Conservation (phyloP, 2,797 vertebrate species). For the Anabacerthia variegaticeps region DNA sequence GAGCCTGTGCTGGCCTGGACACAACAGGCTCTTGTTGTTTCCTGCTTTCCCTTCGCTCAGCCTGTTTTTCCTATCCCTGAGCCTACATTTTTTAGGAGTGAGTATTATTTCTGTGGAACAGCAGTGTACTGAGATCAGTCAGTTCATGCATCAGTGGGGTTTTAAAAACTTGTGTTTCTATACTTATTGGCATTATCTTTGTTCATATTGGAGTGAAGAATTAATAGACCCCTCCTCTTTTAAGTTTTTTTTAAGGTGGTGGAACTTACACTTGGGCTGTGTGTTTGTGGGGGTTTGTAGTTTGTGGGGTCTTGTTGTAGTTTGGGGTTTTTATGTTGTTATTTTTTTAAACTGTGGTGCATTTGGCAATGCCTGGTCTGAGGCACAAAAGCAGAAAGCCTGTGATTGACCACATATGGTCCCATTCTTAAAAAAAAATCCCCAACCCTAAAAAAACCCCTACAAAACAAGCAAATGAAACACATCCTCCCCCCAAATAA, state of each 20-base stretch:
- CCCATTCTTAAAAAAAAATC: neutral
- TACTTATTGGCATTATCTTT: neutral
- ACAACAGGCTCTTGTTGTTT: neutral
- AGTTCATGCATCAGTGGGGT: neutral
- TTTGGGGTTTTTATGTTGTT: too few species aligned
- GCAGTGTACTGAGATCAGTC: neutral
- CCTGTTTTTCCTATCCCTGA: neutral
- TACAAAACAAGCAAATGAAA: too few species aligned
- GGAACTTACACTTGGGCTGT: neutral
- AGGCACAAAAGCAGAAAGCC: neutral
- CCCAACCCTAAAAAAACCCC: too few species aligned
- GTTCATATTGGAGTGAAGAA: neutral
- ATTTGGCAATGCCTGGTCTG: too few species aligned
- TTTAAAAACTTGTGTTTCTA: neutral
- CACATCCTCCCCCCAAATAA: too few species aligned
- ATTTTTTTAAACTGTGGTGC: fast-evolving
- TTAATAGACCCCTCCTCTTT: fast-evolving
- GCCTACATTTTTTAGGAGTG: fast-evolving
- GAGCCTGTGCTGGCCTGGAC: neutral
- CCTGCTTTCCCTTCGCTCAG: neutral
- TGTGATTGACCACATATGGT: too few species aligned
- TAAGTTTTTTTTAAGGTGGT: neutral
- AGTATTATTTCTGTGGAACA: neutral
- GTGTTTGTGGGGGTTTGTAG: too few species aligned
- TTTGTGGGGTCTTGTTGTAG: neutral